Evolutionary conservation across 2,113 vertebrate genomes (phyloP), one percentile per base, ranked within the genome.

Genomic region (Mobula birostris): DNA sequence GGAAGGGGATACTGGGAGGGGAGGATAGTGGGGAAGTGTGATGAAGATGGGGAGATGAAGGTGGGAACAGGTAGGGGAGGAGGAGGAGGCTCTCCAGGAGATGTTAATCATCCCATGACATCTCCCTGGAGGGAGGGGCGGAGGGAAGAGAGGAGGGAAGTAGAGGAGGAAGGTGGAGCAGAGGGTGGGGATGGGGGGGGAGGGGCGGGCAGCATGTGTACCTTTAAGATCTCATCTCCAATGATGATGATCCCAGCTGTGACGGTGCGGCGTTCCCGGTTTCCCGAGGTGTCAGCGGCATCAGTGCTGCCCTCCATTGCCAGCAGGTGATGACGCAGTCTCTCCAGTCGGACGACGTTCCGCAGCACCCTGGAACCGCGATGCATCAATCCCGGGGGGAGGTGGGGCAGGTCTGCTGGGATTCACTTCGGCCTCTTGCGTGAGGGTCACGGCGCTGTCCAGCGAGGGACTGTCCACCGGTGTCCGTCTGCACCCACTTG

Each of bases 141-240:
- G 78, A 36, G 2, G n/a, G 88, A 21, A 15, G 32, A 5, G 11
- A 36, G 11, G 78, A 32, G 78, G 32, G 29, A n/a, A 2, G 32
- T 4, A 36, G 78, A 15, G 8, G 29, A 5, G 40, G 36, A 17
- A 1, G 19, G 79, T 63, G 19, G 5, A 15, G n/a, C 11, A 48
- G 61, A 9, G 36, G 32, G 36, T 2, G 36, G 36, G n/a, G 4
- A 40, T 56, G n/a, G 5, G 32, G 78, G 4, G 29, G 14, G 27
- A 27, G 66, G 11, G 40, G 94, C 29, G 72, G 70, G 70, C 12
- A 21, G 83, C 0, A 24, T 95, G 80, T 74, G 94, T 95, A 99
- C 98, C 98, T 99, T 99, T 72, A 99, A 97, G 94, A 99, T 99
- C 96, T 99, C 98, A 95, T 99, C 98, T 87, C 98, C 98, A 29